Evolutionary conservation across 2,797 vertebrate species (phyloP), one percentile per base, ranked within the genome.

Genomic region (Propithecus perrieri): DNA sequence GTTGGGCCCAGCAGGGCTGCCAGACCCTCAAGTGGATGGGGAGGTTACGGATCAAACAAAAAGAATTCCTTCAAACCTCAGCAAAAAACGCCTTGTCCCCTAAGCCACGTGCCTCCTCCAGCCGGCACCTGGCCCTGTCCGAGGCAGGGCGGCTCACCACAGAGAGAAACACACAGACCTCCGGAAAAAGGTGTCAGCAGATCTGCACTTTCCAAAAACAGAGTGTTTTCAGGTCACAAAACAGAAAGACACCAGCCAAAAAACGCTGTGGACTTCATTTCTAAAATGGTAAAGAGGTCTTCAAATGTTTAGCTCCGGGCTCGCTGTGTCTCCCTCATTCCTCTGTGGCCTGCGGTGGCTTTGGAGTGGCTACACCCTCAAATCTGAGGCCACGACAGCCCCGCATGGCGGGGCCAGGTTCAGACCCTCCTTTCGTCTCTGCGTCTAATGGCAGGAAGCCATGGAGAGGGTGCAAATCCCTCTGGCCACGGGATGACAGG

Each of bases 191-290:
- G 79, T 69, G 90, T 93, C 91, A 71, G 92, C 91, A 96, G 80
- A 95, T 72, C 61, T 30, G 89, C 65, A 41, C 92, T 96, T 94
- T 85, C 81, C 84, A 85, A 97, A 96, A 96, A 53, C 93, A 83
- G 78, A 91, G 88, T 78, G 94, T 96, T 97, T 97, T 85, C 88
- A 85, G 92, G 92, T 90, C 96, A 96, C 14, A 13, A 85, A 87
- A 85, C 67, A 91, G 92, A 84, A 69, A 96, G 80, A 67, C 2
- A 0, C 79, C 93, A 71, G 91, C 89, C 95, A 38, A 24, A 95
- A 96, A 59, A 7, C 0, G 3, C 94, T 30, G 61, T 12, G 43
- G 83, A 8, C 72, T 75, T 89, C 43, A 28, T 43, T 88, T 89
- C 95, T 81, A 80, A 87, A 74, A 33, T 0, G 43, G 81, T 38